Evolutionary conservation across 2,797 vertebrate species (phyloP), one percentile per base, ranked within the genome.

Genomic region (Pitangus sulphuratus): DNA sequence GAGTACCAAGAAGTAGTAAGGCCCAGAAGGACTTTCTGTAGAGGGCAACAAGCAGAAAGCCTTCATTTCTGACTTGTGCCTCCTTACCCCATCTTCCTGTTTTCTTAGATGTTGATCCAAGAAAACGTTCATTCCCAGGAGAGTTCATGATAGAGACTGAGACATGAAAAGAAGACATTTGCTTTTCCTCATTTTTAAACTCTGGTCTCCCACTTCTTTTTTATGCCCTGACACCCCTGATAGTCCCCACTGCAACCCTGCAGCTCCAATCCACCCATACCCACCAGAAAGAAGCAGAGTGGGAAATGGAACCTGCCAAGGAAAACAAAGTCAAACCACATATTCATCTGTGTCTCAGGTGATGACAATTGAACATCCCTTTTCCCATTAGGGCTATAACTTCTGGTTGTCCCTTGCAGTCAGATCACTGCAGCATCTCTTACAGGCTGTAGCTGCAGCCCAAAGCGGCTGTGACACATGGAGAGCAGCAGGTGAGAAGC

Each of bases 401-500:
- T 64, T 42, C 15, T 50, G 8, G 35, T 9, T 83, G 31, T 56
- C 21, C 28, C 56, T 65, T 42, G 56, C 30, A 72, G 42, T 6
- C 79, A 70, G 51, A 48, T 58, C 26, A 26, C 50, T 58, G 87
- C 30, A 89, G 42, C 12, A 45, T 28, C 54, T 68, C 65, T 76
- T 17, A 5, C 9, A 76, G 78, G 25, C 64, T 47, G 58, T 3
- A 35, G n/a, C 57, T 70, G 76, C 33, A 88, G 65, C 40, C 72
- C 48, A 68, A 54, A 50, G 30, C 0, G 0, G 21, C 50, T 28
- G 31, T 1, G 2, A 40, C 31, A 40, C 14, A 5, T 0, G 18
- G 39, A 18, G 57, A 58, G 22, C 25, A 45, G 42, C 33, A 48
- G 53, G 33, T 33, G 21, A 47, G 48, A 68, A 51, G 31, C 13